These are phyloP conservation scores for Eustalomyia histrio DNA, from an alignment of 2,888 invertebrate species.

Conservation along the genomic window DNA sequence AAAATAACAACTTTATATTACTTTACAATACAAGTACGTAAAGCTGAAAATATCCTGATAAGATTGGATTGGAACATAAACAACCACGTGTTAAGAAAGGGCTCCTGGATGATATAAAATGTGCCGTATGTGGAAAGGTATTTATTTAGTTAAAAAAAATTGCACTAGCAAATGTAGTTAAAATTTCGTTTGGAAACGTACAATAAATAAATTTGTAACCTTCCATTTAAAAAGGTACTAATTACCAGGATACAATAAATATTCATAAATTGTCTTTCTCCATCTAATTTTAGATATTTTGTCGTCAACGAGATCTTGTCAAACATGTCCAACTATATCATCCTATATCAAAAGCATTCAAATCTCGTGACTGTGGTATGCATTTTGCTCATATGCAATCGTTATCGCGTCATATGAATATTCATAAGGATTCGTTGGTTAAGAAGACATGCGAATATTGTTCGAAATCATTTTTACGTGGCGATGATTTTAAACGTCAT, in stretches of 20 bases:
- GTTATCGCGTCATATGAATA: slow-evolving; percentile 66
- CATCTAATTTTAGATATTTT: slow-evolving; percentile 16
- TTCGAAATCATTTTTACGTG: slow-evolving; percentile 58
- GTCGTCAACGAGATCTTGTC: slow-evolving; percentile 55
- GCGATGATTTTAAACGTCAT: slow-evolving; percentile 64
- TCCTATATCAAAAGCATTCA: slow-evolving; percentile 64
- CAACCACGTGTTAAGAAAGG: slow-evolving; percentile 54
- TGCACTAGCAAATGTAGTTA: no score
- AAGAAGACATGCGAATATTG: slow-evolving; percentile 56
- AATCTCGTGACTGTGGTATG: slow-evolving; percentile 58
- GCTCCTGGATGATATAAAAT: slow-evolving; percentile 50
- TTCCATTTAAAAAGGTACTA: no score
- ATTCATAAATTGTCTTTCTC: no score
- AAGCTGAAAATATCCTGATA: slow-evolving; percentile 57
- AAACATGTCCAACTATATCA: slow-evolving; percentile 58
- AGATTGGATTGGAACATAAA: slow-evolving; percentile 50
- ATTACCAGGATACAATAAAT: no score
- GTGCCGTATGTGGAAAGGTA: slow-evolving; percentile 61
- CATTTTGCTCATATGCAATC: slow-evolving; percentile 66
- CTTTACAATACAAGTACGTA: slow-evolving; percentile 62
- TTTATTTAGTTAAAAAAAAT: no score
- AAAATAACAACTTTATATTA: slow-evolving; percentile 57
- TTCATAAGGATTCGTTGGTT: slow-evolving; percentile 41
- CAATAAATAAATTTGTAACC: no score
- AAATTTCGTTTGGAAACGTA: no score